Evolutionary conservation across 2,113 vertebrate genomes (phyloP), one percentile per base, ranked within the genome.

Genomic region (Tursiops truncatus): DNA sequence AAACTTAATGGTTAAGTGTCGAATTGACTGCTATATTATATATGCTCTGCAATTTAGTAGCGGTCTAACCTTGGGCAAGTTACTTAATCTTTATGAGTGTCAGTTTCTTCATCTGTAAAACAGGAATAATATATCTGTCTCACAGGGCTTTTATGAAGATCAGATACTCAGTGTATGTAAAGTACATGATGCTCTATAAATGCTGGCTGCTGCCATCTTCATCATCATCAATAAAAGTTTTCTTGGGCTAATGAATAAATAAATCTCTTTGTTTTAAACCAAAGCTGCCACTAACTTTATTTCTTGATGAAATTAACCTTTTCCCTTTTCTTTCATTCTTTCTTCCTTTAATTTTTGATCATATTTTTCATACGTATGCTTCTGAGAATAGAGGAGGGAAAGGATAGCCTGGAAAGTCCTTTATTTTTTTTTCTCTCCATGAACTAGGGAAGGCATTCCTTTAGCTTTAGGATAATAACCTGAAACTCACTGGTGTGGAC

Each of bases 311-410:
- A 81, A 26, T 80, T 63, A 50, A 33, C 62, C 14, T 67, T 81
- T 41, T 50, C 3, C 36, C 0, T 60, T 82, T 77, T 13, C 15
- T 47, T 74, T 15, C 33, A 23, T 36, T 62, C 26, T 81, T 33
- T 4, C n/a, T 67, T 31, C 31, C 18, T 87, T 44, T 65, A 36
- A n/a, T 89, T 94, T 20, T 86, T 87, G 8, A 5, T 68, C 12
- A 3, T 90, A 56, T 65, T 89, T 97, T 94, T 89, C 36, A 25
- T 74, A 60, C 77, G 31, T 96, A 31, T 85, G 25, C 12, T 92
- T 87, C 8, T 76, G 26, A 65, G 58, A 70, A 13, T 63, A 70
- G n/a, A 26, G 25, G 50, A 95, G 23, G 12, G 50, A 38, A 76
- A 88, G 28, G 21, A 76, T 1, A 81, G 15, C 50, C 28, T 83